Conservation (phyloP, 1,140 invertebrate species). For the Spodoptera litura region DNA sequence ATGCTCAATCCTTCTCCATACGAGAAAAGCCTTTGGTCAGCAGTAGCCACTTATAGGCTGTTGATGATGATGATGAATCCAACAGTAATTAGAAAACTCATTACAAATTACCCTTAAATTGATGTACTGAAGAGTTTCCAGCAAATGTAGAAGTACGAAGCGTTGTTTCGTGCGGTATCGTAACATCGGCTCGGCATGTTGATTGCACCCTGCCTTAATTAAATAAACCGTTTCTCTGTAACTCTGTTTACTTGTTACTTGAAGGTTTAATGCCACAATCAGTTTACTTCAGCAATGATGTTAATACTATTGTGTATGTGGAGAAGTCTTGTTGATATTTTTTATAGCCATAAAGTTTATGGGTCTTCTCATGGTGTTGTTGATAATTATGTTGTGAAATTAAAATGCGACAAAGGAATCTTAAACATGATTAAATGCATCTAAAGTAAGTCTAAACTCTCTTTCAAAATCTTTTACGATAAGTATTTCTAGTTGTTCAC, state of each 20-base stretch:
- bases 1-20: too few species aligned
- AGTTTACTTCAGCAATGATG: constrained; percentile 3
- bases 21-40: too few species aligned
- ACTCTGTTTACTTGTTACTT: constrained; percentile 31
- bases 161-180: constrained; percentile 30
- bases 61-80: too few species aligned
- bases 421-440: too few species aligned
- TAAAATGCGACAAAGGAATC: not conserved
- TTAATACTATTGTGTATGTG: constrained; percentile 4
- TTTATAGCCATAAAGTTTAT: too few species aligned
- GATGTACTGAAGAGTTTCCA: not conserved
- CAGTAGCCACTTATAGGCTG: too few species aligned
- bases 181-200: constrained; percentile 59
- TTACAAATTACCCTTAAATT: not conserved
- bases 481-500: too few species aligned
- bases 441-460: too few species aligned
- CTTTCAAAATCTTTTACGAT: too few species aligned
- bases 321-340: not conserved
- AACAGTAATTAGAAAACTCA: too few species aligned
- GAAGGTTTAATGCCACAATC: constrained; percentile 28
- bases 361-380: too few species aligned
- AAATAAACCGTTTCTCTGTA: constrained; percentile 72
- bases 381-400: not conserved
- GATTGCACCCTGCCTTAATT: constrained; percentile 72
- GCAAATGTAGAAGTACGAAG: constrained; percentile 9